Conservation (phyloP, 1,140 invertebrate species). For the Vollenhovia emeryi region DNA sequence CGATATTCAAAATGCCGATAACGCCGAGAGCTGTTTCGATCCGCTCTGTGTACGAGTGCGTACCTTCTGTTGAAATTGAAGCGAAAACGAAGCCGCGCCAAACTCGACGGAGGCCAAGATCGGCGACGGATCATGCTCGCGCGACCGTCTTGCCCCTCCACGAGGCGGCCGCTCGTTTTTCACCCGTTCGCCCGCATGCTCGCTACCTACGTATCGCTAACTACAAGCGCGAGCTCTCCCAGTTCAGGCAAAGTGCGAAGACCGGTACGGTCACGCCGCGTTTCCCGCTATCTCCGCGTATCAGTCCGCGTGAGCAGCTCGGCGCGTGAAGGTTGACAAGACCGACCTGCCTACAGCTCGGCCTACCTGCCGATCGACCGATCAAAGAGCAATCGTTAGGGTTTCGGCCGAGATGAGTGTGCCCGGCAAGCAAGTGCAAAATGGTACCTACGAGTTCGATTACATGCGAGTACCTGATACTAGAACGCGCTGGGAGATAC, state of each 20-base stretch:
- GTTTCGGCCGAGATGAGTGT: constrained; percentile 67
- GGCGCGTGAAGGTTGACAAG: constrained; percentile 29
- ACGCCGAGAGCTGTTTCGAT: not conserved
- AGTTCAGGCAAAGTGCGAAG: constrained; percentile 37
- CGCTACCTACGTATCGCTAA: constrained; percentile 42
- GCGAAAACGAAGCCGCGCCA: not conserved
- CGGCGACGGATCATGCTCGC: not conserved
- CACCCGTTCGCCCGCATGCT: not conserved
- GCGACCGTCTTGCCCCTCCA: constrained; percentile 28
- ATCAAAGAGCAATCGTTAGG: constrained; percentile 14
- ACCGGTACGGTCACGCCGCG: constrained; percentile 24
- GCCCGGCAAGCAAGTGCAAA: constrained; percentile 76
- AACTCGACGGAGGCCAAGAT: not conserved
- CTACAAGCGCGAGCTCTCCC: constrained; percentile 28
- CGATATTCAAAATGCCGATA: not conserved
- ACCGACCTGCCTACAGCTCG: not conserved
- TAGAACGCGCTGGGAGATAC: constrained; percentile 86
- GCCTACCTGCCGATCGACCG: not conserved
- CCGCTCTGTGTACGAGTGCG: not conserved
- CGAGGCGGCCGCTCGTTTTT: not conserved
- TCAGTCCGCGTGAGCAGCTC: constrained; percentile 39
- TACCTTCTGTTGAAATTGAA: not conserved
- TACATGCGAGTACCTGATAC: constrained; percentile 85
- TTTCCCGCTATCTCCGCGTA: constrained; percentile 34
- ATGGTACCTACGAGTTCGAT: constrained; percentile 82